A percentile compares a stretch with the other conserved stretches of the same genome.
Conservation (phyloP, 2,797 vertebrate genomes). For the Poeciliopsis paucimaculata region DNA sequence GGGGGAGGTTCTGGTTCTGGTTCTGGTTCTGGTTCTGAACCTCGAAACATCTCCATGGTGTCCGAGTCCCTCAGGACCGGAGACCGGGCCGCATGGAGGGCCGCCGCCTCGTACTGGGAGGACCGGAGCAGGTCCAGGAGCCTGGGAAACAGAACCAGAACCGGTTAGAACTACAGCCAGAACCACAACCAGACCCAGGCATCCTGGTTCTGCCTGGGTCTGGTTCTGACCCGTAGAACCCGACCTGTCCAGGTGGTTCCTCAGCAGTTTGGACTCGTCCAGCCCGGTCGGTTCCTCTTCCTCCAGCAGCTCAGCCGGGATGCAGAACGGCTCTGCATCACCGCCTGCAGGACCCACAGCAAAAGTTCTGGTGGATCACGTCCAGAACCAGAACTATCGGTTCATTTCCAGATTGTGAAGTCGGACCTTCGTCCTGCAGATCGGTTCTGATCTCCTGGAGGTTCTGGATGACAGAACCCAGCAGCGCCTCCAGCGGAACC, state of each 20-base stretch:
- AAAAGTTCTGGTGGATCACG: not conserved
- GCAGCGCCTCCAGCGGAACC: conserved; percentile 67
- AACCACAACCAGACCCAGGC: no score
- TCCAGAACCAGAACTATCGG: not conserved
- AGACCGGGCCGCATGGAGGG: conserved; percentile 75
- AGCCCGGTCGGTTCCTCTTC: conserved; percentile 69
- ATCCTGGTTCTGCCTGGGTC: not conserved
- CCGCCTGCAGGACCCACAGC: conserved; percentile 19
- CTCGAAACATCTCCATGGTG: conserved; percentile 71
- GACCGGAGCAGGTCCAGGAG: conserved; percentile 79
- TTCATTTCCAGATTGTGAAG: not conserved
- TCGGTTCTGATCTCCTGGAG: conserved; percentile 11
- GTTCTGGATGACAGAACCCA: conserved; percentile 61
- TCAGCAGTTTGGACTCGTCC: conserved; percentile 64
- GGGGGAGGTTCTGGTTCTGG: not conserved
- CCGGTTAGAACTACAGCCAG: not conserved
- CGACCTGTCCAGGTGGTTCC: conserved; percentile 79
- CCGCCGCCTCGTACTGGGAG: conserved; percentile 79
- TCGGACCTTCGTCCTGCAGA: not conserved
- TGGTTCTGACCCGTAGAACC: not conserved
- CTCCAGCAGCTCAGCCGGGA: conserved; percentile 54
- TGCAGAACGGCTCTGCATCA: conserved; percentile 6
- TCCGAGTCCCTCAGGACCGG: conserved; percentile 80
- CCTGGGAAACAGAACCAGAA: conserved; percentile 51
- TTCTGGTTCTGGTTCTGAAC: conserved; percentile 13